These are phyloP conservation scores for Drosophila borborema DNA, from an alignment of 2,888 invertebrate species.

Conservation along the genomic window DNA sequence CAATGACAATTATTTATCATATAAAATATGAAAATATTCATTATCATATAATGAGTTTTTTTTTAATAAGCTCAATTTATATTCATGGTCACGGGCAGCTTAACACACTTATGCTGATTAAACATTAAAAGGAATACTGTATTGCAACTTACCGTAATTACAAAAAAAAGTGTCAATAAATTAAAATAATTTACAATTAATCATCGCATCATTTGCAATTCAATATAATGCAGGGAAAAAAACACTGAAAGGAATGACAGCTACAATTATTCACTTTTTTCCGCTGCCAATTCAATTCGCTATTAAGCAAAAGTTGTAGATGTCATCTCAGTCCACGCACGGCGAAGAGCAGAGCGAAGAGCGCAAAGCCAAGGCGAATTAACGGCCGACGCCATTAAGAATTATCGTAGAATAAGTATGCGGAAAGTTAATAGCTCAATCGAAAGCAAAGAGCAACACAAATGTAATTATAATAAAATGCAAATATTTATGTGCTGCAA, in stretches of 20 bases:
- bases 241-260: not conserved
- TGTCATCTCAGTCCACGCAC: not conserved
- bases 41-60: not conserved
- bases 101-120: slow-evolving; percentile 6
- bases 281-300: not conserved
- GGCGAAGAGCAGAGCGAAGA: not conserved
- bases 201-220: not conserved
- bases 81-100: not conserved
- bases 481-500: slow-evolving; percentile 16
- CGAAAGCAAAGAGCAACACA: not conserved
- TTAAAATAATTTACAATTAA: not conserved
- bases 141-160: not conserved
- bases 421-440: slow-evolving; percentile 4
- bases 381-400: not conserved
- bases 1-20: not conserved
- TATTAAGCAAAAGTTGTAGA: not conserved
- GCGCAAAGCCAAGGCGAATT: not conserved
- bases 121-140: not conserved
- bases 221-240: not conserved
- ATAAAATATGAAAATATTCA: not conserved
- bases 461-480: slow-evolving; percentile 16
- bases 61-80: slow-evolving; percentile 4
- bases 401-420: not conserved
- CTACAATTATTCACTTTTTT: not conserved
- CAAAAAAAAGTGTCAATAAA: slow-evolving; percentile 1